Evolutionary conservation across 1,140 invertebrate genomes (phyloP), one percentile per base, ranked within the genome.

Genomic region (Notospermus geniculatus): DNA sequence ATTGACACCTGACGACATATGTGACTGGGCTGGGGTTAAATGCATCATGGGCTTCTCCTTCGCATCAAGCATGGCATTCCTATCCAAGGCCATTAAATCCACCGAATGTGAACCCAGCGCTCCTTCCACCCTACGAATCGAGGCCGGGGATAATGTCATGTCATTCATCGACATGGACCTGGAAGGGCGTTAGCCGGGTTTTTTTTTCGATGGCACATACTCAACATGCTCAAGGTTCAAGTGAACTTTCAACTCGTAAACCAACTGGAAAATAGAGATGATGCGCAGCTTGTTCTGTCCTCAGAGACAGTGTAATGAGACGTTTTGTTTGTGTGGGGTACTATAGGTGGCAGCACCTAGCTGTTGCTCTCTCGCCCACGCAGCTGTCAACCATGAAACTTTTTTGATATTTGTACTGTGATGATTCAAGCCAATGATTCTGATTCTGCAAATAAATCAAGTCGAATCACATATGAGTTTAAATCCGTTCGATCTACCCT

Each of bases 51-150:
- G 39, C 11, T 11, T 43, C 39, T 19, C 39, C 11, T 43, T 19
- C 39, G 11, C 19, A 43, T 11, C 19, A n/a, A 13, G 11, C 39
- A 43, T 43, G 39, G 39, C 19, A 43, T 43, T 43, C 11, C 11
- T 13, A 43, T 43, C 39, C 39, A 43, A 43, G 19, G 39, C 39
- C 39, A 43, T 19, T 43, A 43, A 43, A 43, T 43, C 39, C 39
- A 19, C 39, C 39, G 19, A 43, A 43, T 19, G n/a, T n/a, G n/a
- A n/a, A n/a, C n/a, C n/a, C n/a, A n/a, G n/a, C n/a, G 11, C 11
- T 13, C 19, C 19, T 19, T 43, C 11, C 39, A 43, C 39, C 11
- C 19, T 43, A 13, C 19, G 11, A 11, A 11, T 13, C 11, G 11
- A 43, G 19, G 11, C 39, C 11, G 11, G 39, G 39, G 39, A 13